Conservation (phyloP, 2,113 vertebrate genomes). For the Choloepus hoffmanni region DNA sequence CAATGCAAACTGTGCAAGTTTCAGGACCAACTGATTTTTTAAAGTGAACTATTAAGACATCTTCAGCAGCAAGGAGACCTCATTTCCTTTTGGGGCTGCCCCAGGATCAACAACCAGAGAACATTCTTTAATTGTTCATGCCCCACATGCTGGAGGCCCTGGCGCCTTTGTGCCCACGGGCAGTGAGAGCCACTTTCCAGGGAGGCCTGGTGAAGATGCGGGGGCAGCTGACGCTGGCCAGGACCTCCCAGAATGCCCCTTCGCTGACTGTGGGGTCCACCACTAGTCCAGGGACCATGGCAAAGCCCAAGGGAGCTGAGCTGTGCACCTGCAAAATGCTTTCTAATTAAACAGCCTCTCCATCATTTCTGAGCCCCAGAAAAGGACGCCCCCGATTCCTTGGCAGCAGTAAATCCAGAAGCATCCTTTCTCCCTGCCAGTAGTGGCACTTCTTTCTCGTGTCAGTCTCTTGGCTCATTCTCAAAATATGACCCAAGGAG, state of each 20-base stretch:
- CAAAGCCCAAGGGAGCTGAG: background rate
- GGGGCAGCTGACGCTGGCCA: background rate
- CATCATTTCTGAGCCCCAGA: background rate
- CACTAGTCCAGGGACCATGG: too few species aligned
- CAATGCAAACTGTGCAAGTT: conserved; percentile 2
- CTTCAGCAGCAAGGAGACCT: background rate
- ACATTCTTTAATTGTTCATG: background rate
- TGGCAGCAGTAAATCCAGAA: background rate
- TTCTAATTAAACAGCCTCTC: background rate
- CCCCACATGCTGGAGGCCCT: background rate
- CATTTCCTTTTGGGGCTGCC: background rate
- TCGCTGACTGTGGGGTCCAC: background rate
- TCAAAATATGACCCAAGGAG: background rate
- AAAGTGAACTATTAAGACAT: background rate
- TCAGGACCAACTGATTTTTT: background rate
- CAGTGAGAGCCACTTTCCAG: background rate
- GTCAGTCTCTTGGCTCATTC: background rate
- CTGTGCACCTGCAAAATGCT: background rate
- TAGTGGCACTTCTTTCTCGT: background rate
- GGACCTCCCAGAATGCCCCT: background rate
- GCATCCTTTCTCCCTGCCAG: background rate
- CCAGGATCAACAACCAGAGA: background rate
- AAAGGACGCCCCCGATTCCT: background rate
- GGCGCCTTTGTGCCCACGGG: fast-evolving
- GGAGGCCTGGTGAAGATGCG: fast-evolving